Base-by-base conservation (phyloP, 2,888 invertebrate genomes). In the Apotomis betuletana region DNA sequence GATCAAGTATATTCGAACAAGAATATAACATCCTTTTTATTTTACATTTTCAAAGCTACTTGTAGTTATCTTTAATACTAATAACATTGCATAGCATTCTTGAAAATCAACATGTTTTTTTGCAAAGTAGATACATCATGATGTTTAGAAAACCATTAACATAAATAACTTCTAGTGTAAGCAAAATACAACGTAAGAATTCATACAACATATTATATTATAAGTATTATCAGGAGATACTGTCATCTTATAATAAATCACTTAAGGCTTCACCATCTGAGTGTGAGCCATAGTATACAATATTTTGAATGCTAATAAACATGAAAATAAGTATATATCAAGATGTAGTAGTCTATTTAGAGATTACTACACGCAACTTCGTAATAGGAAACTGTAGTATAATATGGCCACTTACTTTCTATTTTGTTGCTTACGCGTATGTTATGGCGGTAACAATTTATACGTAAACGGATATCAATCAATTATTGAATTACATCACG, bases 401-500 rank as follows among this genome's bases (percentile, higher is more conserved):
- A 12, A 54, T 1, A 9, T 62, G 9, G 10, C 6, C 44, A 64
- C 54, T 55, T 46, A 55, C 57, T 36, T 57, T 36, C n/a, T 36
- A 13, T 46, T 36, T 46, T 15, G 9, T 12, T 4, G 49, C 8
- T 6, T 54, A 8, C n/a, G 27, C 64, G 41, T 65, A 13, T 12
- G 3, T 46, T 46, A 44, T n/a, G 15, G 15, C 52, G 10, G 41
- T 27, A 44, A 55, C 6, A n/a, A 55, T 65, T 57, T 12, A 46
- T 9, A 4, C 8, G 9, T 3, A 49, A 6, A 49, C 49, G 4
- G 9, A 49, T 27, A 4, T n/a, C 36, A 36, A 13, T 12, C 12
- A 2, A 9, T 52, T 36, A 51, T n/a, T 27, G 12, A 57, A 65
- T 65, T 65, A 55, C 65, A 65, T 65, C 41, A 55, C 64, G 15